Evolutionary conservation across 2,797 vertebrate genomes (phyloP).

Genomic region (Alauda arvensis): DNA sequence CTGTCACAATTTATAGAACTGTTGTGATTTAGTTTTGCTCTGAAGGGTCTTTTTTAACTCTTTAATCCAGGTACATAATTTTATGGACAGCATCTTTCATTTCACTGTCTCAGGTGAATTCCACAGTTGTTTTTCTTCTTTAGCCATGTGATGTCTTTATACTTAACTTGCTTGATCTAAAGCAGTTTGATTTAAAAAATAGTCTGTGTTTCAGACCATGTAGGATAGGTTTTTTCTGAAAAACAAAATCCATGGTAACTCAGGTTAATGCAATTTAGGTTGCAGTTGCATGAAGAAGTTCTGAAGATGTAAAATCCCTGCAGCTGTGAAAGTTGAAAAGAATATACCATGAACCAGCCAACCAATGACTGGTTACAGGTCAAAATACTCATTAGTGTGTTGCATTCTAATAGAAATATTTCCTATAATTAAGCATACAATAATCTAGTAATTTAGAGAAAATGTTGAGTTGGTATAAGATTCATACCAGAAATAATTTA

Average conservation of each 20-base stretch:
- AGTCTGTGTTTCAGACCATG: background rate
- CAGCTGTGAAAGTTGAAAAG: background rate
- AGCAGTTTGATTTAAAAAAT: conserved; percentile 14
- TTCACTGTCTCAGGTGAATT: background rate
- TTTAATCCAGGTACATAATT: background rate
- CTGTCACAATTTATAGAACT: background rate
- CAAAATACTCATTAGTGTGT: background rate
- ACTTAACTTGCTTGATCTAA: conserved; percentile 14
- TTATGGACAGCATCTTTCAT: background rate
- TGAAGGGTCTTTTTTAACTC: background rate
- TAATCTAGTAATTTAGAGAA: background rate
- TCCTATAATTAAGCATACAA: background rate
- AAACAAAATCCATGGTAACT: background rate
- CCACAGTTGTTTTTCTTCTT: background rate
- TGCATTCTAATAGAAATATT: background rate
- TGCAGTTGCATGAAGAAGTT: background rate
- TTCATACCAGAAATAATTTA: background rate
- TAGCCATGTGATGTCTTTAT: background rate
- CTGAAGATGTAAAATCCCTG: background rate
- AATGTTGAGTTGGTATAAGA: background rate
- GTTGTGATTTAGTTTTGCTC: background rate
- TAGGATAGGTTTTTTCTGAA: background rate
- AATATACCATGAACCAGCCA: background rate
- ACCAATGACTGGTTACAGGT: background rate
- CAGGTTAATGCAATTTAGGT: conserved; percentile 12